These are phyloP conservation scores for Atta cephalotes DNA, from an alignment of 1,140 invertebrate genomes.

Conservation along the genomic window DNA sequence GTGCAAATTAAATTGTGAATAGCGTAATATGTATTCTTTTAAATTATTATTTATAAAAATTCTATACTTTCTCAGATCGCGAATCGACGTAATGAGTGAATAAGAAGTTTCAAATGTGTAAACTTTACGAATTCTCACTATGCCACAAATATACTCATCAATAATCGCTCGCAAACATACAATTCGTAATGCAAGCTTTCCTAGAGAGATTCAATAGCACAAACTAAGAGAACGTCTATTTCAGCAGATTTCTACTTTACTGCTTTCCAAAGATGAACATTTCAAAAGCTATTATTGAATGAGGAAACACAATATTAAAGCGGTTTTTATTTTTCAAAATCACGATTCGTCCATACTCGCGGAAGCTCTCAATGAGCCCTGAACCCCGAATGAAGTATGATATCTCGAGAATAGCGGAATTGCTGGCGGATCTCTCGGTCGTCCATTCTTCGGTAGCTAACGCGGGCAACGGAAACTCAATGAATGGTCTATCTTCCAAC, in stretches of 20 bases:
- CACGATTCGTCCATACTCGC: neutral
- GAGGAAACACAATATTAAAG: slow-evolving; percentile 35
- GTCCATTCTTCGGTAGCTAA: slow-evolving; percentile 53
- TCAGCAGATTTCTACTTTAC: neutral
- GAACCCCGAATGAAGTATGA: slow-evolving; percentile 29
- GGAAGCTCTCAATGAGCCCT: slow-evolving; percentile 52
- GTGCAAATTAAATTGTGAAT: neutral
- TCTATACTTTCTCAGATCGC: neutral
- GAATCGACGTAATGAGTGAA: neutral
- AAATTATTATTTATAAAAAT: neutral
- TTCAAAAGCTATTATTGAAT: slow-evolving; percentile 9
- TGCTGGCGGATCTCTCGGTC: slow-evolving; percentile 10
- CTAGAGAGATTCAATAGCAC: neutral
- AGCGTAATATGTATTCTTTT: neutral
- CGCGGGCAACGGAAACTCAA: slow-evolving; percentile 53
- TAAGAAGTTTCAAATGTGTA: neutral
- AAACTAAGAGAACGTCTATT: neutral
- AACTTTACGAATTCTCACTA: neutral
- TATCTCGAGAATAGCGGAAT: slow-evolving; percentile 30
- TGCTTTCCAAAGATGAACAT: neutral
- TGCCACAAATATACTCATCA: neutral
- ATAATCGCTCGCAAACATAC: slow-evolving; percentile 2
- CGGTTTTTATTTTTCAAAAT: slow-evolving; percentile 43
- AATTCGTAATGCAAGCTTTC: neutral
- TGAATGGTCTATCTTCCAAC: slow-evolving; percentile 60